phyloP scores from a whole-genome alignment of 2,888 invertebrate species.

The Chorisops tibialis region DNA sequence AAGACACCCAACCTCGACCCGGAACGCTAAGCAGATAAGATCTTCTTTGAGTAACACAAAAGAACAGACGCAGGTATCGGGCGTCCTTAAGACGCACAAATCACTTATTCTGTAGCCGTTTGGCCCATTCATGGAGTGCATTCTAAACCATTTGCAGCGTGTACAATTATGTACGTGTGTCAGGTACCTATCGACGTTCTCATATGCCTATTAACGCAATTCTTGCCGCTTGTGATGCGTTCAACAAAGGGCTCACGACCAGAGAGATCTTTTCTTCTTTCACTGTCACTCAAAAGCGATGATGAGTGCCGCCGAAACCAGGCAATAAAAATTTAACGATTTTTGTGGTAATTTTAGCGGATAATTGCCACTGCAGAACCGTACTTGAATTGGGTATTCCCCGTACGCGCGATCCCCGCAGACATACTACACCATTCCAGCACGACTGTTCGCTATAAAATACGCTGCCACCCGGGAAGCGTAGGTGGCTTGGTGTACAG shows the following conservation, averaged over 20 bases:
- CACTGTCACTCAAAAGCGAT: constrained; percentile 10
- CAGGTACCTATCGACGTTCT: constrained; percentile 27
- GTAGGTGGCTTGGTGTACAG: not conserved
- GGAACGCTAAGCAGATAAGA: not conserved
- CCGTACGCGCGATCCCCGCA: no score
- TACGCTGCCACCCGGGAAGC: not conserved
- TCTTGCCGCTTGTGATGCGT: not conserved
- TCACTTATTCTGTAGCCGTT: constrained; percentile 31
- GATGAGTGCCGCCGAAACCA: constrained; percentile 18
- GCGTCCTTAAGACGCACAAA: constrained; percentile 15
- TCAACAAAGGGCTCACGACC: constrained; percentile 20
- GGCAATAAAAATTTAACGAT: constrained; percentile 30
- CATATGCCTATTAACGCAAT: constrained; percentile 20
- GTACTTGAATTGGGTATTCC: not conserved
- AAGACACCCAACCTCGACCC: not conserved
- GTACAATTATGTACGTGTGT: constrained; percentile 5
- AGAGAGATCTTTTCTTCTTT: constrained; percentile 14
- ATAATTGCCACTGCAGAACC: constrained; percentile 27
- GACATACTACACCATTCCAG: no score
- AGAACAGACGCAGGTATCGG: constrained; percentile 1
- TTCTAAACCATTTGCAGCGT: constrained; percentile 30
- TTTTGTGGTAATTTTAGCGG: constrained; percentile 27
- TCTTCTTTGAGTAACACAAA: not conserved
- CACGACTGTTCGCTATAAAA: not conserved
- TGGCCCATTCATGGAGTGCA: constrained; percentile 27